Percentiles rank a stretch among this genome's conserved stretches.
These are phyloP conservation scores for Drosophila bocqueti DNA, from an alignment of 1,140 invertebrate genomes.

Conservation along the genomic window DNA sequence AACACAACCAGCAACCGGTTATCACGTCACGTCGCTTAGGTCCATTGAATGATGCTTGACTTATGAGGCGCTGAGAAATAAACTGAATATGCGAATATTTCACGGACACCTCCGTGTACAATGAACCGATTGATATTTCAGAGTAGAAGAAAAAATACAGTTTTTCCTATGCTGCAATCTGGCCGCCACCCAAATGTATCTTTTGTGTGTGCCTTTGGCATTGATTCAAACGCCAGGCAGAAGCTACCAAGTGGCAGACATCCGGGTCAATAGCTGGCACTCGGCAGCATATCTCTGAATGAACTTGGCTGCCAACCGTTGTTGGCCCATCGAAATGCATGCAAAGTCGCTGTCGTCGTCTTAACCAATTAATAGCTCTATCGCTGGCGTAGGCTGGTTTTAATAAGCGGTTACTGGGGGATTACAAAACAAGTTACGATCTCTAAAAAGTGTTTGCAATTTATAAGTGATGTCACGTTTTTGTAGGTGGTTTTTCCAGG, in stretches of 20 bases:
- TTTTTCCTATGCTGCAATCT: constrained; percentile 36
- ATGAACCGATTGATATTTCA: constrained; percentile 41
- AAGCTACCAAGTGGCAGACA: constrained; percentile 31
- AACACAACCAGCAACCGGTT: constrained; percentile 45
- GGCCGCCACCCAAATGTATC: constrained; percentile 30
- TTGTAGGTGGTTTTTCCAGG: not conserved
- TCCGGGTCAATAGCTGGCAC: constrained; percentile 48
- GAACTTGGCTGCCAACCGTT: constrained; percentile 43
- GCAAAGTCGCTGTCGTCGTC: constrained; percentile 11
- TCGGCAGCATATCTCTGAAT: constrained; percentile 29
- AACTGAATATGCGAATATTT: constrained; percentile 45
- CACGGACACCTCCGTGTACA: constrained; percentile 42
- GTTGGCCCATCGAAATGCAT: constrained; percentile 28
- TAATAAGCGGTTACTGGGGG: constrained; percentile 8
- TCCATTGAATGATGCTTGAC: constrained; percentile 52
- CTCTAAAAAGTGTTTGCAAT: too few species aligned
- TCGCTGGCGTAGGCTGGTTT: constrained; percentile 4
- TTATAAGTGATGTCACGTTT: constrained; percentile 10
- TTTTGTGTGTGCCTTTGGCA: constrained; percentile 37
- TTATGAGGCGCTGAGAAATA: constrained; percentile 40
- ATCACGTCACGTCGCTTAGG: constrained; percentile 51
- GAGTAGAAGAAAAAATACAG: not conserved
- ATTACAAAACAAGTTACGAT: constrained; percentile 12
- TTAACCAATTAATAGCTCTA: constrained; percentile 39
- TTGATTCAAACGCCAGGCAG: constrained; percentile 27